phyloP scores from a whole-genome alignment of 2,797 vertebrate genomes.

The Clangula hyemalis region DNA sequence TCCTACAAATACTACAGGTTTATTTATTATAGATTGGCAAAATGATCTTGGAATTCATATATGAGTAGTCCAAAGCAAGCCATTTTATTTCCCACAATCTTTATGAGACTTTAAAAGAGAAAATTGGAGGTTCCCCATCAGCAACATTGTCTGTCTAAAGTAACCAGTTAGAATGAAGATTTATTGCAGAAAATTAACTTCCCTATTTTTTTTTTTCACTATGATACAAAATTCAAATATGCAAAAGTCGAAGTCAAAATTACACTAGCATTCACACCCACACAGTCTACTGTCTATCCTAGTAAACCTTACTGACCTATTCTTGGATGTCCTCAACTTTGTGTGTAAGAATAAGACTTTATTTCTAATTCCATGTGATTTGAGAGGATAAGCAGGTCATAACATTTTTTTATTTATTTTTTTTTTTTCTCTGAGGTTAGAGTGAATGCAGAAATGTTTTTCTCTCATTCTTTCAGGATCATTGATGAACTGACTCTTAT shows the following conservation, averaged over 20 bases:
- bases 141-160: neutral
- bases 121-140: neutral
- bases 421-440: neutral
- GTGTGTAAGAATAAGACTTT: neutral
- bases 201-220: neutral
- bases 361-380: neutral
- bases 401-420: neutral
- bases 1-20: neutral
- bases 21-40: neutral
- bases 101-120: neutral
- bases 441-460: neutral
- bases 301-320: accelerated
- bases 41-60: neutral
- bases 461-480: neutral
- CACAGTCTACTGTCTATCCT: neutral
- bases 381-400: neutral
- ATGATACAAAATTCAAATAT: neutral
- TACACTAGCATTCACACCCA: neutral
- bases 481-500: neutral
- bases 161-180: neutral
- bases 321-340: neutral
- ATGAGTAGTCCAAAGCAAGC: neutral
- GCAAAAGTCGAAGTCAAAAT: neutral
- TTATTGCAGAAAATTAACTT: neutral
- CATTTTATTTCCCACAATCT: neutral